Percentiles rank a stretch among this genome's conserved stretches.
Evolutionary conservation across 2,113 vertebrate genomes (phyloP).

Genomic region (Neogale vison): DNA sequence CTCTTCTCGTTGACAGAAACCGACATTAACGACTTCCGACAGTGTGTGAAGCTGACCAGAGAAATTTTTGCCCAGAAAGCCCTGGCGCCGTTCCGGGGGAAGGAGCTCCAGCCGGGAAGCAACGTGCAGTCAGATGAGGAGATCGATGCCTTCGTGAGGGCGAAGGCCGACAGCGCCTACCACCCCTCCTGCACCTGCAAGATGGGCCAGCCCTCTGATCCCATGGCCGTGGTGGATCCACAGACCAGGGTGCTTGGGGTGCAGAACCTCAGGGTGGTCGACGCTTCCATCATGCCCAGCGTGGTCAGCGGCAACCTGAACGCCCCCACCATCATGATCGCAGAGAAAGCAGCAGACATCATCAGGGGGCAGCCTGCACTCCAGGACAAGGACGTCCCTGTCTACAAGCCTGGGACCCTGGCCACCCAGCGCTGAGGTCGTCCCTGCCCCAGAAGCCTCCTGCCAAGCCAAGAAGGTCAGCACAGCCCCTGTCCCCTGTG

Average conservation of each 20-base stretch:
- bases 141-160: conserved; percentile 94
- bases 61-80: conserved; percentile 97
- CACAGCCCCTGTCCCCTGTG: background rate
- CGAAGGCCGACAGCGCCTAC: conserved; percentile 95
- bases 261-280: conserved; percentile 92
- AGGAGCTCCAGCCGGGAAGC: conserved; percentile 91
- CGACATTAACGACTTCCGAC: conserved; percentile 92
- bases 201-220: conserved; percentile 92
- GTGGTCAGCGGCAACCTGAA: conserved; percentile 96
- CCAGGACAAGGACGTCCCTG: conserved; percentile 85
- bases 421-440: conserved; percentile 87
- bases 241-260: conserved; percentile 91
- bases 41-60: conserved; percentile 91
- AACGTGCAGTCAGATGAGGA: conserved; percentile 89
- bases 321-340: conserved; percentile 97
- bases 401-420: conserved; percentile 90
- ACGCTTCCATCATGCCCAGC: conserved; percentile 98
- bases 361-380: conserved; percentile 90
- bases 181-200: conserved; percentile 98
- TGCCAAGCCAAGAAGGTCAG: background rate
- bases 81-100: conserved; percentile 91
- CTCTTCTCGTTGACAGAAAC: conserved; percentile 85
- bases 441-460: background rate
- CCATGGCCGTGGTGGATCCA: conserved; percentile 91
- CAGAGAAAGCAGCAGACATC: conserved; percentile 95